Conservation (phyloP, 2,797 vertebrate species). For the Florisuga fusca region DNA sequence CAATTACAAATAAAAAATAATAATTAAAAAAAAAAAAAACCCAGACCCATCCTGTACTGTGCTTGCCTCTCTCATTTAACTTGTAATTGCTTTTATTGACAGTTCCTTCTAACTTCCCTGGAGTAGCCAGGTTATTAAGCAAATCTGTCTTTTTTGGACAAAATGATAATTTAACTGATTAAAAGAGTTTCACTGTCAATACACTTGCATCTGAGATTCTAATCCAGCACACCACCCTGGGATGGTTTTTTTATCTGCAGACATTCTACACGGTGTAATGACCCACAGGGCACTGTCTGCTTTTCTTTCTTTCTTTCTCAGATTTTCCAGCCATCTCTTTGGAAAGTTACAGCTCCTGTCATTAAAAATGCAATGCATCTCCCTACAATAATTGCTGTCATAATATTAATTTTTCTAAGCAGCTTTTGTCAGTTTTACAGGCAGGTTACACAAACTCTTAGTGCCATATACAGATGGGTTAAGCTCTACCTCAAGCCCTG, state of each 20-base stretch:
- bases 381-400: background rate
- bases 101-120: slow-evolving; percentile 58
- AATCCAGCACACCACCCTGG: background rate
- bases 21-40: background rate
- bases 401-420: background rate
- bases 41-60: slow-evolving; percentile 7
- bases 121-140: slow-evolving; percentile 70
- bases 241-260: background rate
- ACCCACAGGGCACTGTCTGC: background rate
- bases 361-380: background rate
- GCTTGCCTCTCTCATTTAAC: slow-evolving; percentile 67
- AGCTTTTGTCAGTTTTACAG: background rate
- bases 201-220: slow-evolving; percentile 21
- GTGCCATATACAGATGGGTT: background rate
- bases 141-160: slow-evolving; percentile 65
- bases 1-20: slow-evolving; percentile 53
- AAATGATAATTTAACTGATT: slow-evolving; percentile 77
- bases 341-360: background rate
- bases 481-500: background rate
- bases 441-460: background rate
- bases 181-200: slow-evolving; percentile 53
- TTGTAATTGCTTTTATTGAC: slow-evolving; percentile 79
- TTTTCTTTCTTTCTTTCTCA: background rate
- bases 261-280: background rate
- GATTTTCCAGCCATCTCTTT: background rate